These are phyloP conservation scores for Microtus montanus DNA, from an alignment of 2,113 vertebrate genomes.

Conservation along the genomic window DNA sequence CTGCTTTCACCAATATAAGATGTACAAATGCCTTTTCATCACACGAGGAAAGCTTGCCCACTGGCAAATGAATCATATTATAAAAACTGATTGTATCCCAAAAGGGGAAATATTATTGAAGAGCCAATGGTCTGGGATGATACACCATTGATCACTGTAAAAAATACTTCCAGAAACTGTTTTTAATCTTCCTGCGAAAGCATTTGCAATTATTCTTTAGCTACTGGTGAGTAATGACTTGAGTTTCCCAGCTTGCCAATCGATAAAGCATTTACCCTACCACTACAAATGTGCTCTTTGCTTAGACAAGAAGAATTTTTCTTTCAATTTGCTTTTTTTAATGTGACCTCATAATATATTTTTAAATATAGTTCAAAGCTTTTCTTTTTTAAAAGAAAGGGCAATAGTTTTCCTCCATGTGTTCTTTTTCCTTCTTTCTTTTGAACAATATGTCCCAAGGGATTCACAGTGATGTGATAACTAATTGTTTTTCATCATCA, in stretches of 20 bases:
- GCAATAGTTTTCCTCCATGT: slow-evolving; percentile 52
- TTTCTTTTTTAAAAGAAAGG: slow-evolving; percentile 72
- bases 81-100: slow-evolving; percentile 93
- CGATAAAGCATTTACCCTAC: slow-evolving; percentile 93
- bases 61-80: slow-evolving; percentile 92
- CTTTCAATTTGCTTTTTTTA: slow-evolving; percentile 90
- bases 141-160: slow-evolving; percentile 93
- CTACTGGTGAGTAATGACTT: slow-evolving; percentile 92
- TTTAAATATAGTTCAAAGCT: slow-evolving; percentile 85
- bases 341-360: slow-evolving; percentile 88
- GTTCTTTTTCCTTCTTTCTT: slow-evolving; percentile 56
- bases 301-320: slow-evolving; percentile 92
- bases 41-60: slow-evolving; percentile 87
- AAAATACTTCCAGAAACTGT: slow-evolving; percentile 94
- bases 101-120: slow-evolving; percentile 93
- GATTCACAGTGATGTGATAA: slow-evolving; percentile 61
- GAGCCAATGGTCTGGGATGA: slow-evolving; percentile 91
- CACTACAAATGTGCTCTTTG: slow-evolving; percentile 89
- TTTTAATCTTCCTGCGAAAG: slow-evolving; percentile 92
- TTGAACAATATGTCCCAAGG: slow-evolving; percentile 72
- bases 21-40: slow-evolving; percentile 90
- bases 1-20: slow-evolving; percentile 88
- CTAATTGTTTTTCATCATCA: slow-evolving; percentile 45
- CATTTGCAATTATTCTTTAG: slow-evolving; percentile 94
- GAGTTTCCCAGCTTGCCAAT: slow-evolving; percentile 91